phyloP scores from a whole-genome alignment of 2,797 vertebrate genomes.

The Leucoraja ocellata region DNA sequence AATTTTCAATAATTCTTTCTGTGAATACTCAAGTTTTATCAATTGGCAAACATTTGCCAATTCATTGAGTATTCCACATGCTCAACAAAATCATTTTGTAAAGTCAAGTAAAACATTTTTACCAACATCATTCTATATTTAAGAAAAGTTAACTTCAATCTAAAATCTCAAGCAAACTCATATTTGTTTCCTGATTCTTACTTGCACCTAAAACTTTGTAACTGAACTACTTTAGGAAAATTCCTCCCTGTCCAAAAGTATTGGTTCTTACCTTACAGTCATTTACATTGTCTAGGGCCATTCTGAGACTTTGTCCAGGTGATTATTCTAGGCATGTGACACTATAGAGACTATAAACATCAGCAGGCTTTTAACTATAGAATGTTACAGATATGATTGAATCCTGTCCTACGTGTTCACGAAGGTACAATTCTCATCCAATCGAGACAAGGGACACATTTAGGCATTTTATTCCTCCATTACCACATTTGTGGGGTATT shows the following conservation, averaged over 20 bases:
- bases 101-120: not conserved
- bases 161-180: not conserved
- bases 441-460: not conserved
- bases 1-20: constrained; percentile 7
- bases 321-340: not conserved
- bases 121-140: not conserved
- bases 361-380: not conserved
- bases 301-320: not conserved
- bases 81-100: constrained; percentile 12
- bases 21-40: constrained; percentile 19
- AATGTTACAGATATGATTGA: not conserved
- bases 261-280: not conserved
- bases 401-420: not conserved
- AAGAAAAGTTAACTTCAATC: not conserved
- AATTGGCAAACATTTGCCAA: not conserved
- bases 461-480: no score
- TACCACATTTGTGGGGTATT: no score
- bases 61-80: not conserved
- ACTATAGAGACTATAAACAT: not conserved
- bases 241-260: not conserved
- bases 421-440: not conserved
- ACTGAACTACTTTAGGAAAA: not conserved
- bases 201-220: not conserved
- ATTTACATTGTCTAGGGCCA: not conserved
- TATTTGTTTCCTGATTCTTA: not conserved